phyloP scores from a whole-genome alignment of 1,140 invertebrate genomes.

The Drosophila suzukii region DNA sequence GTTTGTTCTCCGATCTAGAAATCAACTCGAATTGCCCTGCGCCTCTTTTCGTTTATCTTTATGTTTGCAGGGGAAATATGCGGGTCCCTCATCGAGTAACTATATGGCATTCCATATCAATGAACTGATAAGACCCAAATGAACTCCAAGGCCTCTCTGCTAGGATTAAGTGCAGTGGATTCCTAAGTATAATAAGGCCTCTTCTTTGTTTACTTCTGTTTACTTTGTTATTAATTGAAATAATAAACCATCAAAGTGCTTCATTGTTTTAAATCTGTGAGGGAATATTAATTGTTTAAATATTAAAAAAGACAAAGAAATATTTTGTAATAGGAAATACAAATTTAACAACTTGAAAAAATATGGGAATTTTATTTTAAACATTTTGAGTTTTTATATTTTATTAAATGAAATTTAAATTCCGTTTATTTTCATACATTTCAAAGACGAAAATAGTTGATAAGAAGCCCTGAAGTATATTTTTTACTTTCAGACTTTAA shows the following conservation, averaged over 20 bases:
- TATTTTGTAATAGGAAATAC: too few relatives aligned
- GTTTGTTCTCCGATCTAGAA: constrained; percentile 21
- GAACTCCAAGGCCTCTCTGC: constrained; percentile 62
- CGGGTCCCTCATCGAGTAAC: constrained; percentile 8
- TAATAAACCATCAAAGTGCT: constrained; percentile 9
- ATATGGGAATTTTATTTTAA: too few relatives aligned
- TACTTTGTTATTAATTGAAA: not conserved
- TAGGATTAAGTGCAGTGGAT: constrained; percentile 23
- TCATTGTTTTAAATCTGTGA: not conserved
- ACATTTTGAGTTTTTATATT: too few relatives aligned
- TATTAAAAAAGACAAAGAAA: too few relatives aligned
- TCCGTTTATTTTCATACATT: too few relatives aligned
- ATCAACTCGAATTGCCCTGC: constrained; percentile 31
- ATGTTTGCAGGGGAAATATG: constrained; percentile 25
- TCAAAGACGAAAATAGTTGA: not conserved
- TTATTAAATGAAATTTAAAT: too few relatives aligned
- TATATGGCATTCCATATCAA: constrained; percentile 55
- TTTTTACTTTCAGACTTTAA: not conserved
- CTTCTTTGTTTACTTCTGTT: constrained; percentile 17
- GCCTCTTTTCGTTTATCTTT: constrained; percentile 16
- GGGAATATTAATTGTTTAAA: too few relatives aligned
- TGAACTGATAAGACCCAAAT: constrained; percentile 67
- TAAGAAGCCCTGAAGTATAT: not conserved
- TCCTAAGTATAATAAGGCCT: constrained; percentile 3
- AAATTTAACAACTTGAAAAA: too few relatives aligned